These are phyloP conservation scores for Chaetodon trifascialis DNA, from an alignment of 2,113 vertebrate species.

Conservation along the genomic window DNA sequence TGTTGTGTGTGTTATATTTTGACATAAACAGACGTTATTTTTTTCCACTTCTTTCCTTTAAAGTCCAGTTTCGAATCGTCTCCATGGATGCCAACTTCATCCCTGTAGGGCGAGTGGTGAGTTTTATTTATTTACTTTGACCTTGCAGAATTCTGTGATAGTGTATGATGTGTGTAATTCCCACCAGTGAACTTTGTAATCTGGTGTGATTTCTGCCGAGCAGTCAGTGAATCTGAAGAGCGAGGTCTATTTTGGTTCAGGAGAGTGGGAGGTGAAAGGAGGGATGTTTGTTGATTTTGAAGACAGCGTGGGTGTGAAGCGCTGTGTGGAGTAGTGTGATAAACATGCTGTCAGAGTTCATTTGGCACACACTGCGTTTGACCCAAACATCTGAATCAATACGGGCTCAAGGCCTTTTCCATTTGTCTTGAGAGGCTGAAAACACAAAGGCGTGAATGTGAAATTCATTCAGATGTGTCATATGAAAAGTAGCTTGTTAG, in stretches of 20 bases:
- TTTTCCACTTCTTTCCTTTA: constrained; percentile 1
- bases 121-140: constrained; percentile 10
- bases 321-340: constrained; percentile 73
- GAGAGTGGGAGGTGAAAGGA: constrained; percentile 72
- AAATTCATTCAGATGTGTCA: constrained; percentile 32
- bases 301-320: constrained; percentile 74
- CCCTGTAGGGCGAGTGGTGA: constrained; percentile 68
- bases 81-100: constrained; percentile 75
- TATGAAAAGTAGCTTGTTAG: background rate
- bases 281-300: constrained; percentile 75
- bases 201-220: constrained; percentile 43
- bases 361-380: constrained; percentile 71
- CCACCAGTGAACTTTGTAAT: constrained; percentile 26
- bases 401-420: constrained; percentile 53
- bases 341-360: constrained; percentile 79
- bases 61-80: constrained; percentile 80
- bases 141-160: background rate
- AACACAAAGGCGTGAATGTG: constrained; percentile 13
- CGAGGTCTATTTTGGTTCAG: constrained; percentile 76
- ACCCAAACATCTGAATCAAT: constrained; percentile 80
- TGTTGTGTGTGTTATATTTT: background rate
- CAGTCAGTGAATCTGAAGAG: constrained; percentile 45
- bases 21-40: background rate
- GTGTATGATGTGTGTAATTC: background rate
- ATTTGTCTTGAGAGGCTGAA: constrained; percentile 39